These are phyloP conservation scores for Pedionomus torquatus DNA, from an alignment of 2,113 vertebrate genomes.

Conservation along the genomic window DNA sequence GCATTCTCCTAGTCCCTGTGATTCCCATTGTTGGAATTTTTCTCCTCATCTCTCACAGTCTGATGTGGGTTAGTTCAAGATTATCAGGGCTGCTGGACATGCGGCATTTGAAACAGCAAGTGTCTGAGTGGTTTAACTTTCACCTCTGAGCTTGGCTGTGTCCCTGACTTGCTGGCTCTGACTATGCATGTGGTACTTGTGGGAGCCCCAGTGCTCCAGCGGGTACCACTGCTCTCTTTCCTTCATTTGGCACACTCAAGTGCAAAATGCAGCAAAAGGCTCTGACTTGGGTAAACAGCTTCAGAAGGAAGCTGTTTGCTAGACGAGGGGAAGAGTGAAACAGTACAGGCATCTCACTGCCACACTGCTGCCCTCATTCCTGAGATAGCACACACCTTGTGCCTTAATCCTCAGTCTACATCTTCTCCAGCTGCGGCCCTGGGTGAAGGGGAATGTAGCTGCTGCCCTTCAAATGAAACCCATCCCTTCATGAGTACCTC, in stretches of 20 bases:
- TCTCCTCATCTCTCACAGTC: background rate
- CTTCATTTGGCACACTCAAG: background rate
- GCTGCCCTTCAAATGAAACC: background rate
- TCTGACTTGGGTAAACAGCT: background rate
- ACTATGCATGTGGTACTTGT: rapidly evolving
- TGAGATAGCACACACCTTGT: background rate
- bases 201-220: background rate
- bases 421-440: background rate
- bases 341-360: background rate
- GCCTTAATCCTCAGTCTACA: background rate
- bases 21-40: background rate
- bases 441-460: rapidly evolving
- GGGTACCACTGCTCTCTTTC: rapidly evolving
- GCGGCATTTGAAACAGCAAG: background rate
- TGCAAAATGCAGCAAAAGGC: background rate
- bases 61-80: background rate
- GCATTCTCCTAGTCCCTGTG: background rate
- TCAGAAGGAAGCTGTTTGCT: background rate
- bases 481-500: background rate
- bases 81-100: background rate
- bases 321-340: background rate
- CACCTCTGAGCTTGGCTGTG: background rate
- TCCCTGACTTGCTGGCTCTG: background rate
- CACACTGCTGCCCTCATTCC: background rate
- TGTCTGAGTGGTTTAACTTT: background rate